A percentile compares a stretch with the other conserved stretches of the same genome.
phyloP scores from a whole-genome alignment of 2,888 invertebrate species.

The Agriopis aurantiaria region DNA sequence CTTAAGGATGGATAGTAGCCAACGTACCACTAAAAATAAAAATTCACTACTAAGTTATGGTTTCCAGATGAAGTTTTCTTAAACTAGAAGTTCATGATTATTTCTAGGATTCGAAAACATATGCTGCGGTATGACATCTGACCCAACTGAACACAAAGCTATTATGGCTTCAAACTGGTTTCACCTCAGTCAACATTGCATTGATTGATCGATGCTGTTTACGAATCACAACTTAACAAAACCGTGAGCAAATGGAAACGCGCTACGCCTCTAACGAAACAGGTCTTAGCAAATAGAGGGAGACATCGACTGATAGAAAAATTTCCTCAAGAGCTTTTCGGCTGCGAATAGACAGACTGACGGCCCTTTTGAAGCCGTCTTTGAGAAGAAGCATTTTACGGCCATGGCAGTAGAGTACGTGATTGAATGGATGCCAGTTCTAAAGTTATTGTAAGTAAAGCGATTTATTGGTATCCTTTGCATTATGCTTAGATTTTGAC shows the following conservation, averaged over 20 bases:
- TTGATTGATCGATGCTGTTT: too few relatives aligned
- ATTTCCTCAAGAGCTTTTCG: constrained; percentile 74
- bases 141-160: too few relatives aligned
- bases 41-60: too few relatives aligned
- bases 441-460: constrained; percentile 12
- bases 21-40: too few relatives aligned
- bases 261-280: constrained; percentile 78
- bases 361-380: constrained; percentile 63
- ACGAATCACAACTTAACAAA: not conserved
- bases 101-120: too few relatives aligned
- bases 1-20: too few relatives aligned
- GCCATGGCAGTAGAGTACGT: constrained; percentile 1
- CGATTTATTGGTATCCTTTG: not conserved
- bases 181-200: too few relatives aligned
- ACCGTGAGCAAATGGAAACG: constrained; percentile 63
- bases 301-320: constrained; percentile 83
- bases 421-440: constrained; percentile 18
- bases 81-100: too few relatives aligned
- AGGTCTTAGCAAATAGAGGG: constrained; percentile 85
- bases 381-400: constrained; percentile 51
- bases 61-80: too few relatives aligned
- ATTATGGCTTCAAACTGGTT: too few relatives aligned
- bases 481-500: not conserved
- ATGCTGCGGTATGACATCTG: too few relatives aligned
- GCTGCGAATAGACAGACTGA: constrained; percentile 65